Percentiles rank a stretch among this genome's conserved stretches.
These are phyloP conservation scores for Oreotrochilus melanogaster DNA, from an alignment of 2,113 vertebrate species.

Conservation along the genomic window DNA sequence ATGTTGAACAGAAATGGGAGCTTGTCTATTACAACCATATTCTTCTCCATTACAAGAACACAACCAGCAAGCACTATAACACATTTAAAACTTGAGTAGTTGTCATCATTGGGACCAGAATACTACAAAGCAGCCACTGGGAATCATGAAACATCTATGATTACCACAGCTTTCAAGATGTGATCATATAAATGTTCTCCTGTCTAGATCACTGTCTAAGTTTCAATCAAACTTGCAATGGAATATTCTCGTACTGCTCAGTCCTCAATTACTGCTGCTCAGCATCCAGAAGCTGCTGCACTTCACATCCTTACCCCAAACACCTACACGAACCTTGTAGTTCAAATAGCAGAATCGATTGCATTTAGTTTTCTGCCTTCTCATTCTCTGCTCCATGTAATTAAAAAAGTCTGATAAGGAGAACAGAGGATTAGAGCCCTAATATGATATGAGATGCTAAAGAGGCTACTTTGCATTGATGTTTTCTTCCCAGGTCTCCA, in stretches of 20 bases:
- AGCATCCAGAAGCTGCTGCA: not conserved
- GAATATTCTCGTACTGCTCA: not conserved
- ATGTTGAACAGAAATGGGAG: not conserved
- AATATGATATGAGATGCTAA: constrained; percentile 31
- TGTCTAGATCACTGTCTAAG: not conserved
- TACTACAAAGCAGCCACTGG: not conserved
- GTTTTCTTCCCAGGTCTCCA: constrained; percentile 16
- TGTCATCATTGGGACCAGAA: not conserved
- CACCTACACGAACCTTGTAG: not conserved
- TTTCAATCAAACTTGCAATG: not conserved
- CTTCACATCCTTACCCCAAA: not conserved
- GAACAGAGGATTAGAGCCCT: constrained; percentile 8
- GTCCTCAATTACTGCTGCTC: not conserved
- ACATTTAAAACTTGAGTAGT: not conserved
- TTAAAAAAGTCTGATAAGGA: constrained; percentile 42
- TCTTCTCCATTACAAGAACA: not conserved
- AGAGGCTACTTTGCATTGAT: constrained; percentile 26
- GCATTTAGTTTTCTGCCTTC: constrained; percentile 29
- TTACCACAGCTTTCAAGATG: not conserved
- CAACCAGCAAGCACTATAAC: not conserved
- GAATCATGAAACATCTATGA: not conserved
- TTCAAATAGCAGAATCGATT: constrained; percentile 14
- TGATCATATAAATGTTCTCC: not conserved
- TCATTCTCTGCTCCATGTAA: not conserved
- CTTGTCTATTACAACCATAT: not conserved